Conservation (phyloP, 2,888 invertebrate genomes). For the Apodemia zela region DNA sequence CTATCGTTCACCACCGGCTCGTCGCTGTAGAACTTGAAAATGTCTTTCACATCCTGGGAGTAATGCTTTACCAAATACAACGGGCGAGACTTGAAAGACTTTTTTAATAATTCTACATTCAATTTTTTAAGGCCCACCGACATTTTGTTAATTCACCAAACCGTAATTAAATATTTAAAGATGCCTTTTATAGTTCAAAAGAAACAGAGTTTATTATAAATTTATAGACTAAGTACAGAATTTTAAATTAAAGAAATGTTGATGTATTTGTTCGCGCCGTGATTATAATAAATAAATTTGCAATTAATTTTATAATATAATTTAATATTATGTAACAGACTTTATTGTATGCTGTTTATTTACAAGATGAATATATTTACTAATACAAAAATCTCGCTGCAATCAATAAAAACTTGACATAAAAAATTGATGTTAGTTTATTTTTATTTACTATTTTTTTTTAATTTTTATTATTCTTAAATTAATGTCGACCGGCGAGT, state of each 20-base stretch:
- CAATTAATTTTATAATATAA: not conserved
- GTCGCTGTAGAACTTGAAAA: slow-evolving; percentile 60
- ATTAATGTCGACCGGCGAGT: not conserved
- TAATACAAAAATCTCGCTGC: too few species aligned
- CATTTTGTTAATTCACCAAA: slow-evolving; percentile 17
- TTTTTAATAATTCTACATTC: slow-evolving; percentile 26
- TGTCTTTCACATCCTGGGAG: slow-evolving; percentile 45
- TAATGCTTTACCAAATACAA: slow-evolving; percentile 36
- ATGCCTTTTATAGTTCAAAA: not conserved
- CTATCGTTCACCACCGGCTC: slow-evolving; percentile 35
- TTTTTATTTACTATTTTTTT: not conserved
- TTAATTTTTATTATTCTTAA: not conserved
- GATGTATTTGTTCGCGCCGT: not conserved
- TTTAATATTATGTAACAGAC: not conserved
- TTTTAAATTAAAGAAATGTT: too few species aligned
- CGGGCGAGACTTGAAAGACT: slow-evolving; percentile 39
- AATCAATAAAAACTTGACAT: not conserved
- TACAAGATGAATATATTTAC: too few species aligned
- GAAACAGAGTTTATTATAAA: not conserved
- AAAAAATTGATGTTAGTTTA: not conserved
- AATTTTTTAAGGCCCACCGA: slow-evolving; percentile 23
- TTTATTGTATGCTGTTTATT: not conserved
- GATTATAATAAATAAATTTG: not conserved
- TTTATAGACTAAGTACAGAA: not conserved
- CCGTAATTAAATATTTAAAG: not conserved